Percentiles rank a stretch among this genome's conserved stretches.
These are phyloP conservation scores for Darevskia mixta DNA, from an alignment of 2,797 vertebrate species.

Conservation along the genomic window DNA sequence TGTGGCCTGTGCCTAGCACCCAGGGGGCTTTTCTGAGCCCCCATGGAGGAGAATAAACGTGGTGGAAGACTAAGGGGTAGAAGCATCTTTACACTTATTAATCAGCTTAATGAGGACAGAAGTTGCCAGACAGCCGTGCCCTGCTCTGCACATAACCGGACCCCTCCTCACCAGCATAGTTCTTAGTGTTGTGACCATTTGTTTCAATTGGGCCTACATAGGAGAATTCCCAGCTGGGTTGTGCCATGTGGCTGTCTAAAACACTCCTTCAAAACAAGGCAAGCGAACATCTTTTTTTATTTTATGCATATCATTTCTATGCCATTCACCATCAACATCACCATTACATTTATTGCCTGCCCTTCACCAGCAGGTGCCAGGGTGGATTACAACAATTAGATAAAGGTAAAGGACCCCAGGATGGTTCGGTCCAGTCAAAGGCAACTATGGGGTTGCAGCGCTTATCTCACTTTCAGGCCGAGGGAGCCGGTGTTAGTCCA, in stretches of 20 bases:
- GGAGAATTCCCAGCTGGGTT: not conserved
- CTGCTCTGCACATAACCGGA: not conserved
- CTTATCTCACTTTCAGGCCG: too few species aligned
- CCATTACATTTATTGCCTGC: too few species aligned
- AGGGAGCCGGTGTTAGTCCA: too few species aligned
- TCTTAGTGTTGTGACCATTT: not conserved
- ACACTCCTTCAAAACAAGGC: not conserved
- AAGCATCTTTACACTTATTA: fast-evolving
- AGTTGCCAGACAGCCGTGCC: not conserved
- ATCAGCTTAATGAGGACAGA: not conserved
- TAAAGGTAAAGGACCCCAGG: too few species aligned
- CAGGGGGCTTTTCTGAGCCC: not conserved
- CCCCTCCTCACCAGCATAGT: not conserved
- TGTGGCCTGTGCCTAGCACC: not conserved
- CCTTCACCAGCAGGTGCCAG: too few species aligned
- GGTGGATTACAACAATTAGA: too few species aligned
- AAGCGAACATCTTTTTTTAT: not conserved
- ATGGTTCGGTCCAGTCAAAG: too few species aligned
- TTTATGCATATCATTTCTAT: too few species aligned
- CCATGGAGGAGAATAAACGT: slow-evolving; percentile 1
- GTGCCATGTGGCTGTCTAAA: not conserved
- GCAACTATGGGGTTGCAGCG: too few species aligned
- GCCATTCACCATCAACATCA: too few species aligned
- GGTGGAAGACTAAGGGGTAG: fast-evolving
- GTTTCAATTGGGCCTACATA: too few species aligned